Conservation (phyloP, 2,797 vertebrate genomes). For the Euthynnus affinis region DNA sequence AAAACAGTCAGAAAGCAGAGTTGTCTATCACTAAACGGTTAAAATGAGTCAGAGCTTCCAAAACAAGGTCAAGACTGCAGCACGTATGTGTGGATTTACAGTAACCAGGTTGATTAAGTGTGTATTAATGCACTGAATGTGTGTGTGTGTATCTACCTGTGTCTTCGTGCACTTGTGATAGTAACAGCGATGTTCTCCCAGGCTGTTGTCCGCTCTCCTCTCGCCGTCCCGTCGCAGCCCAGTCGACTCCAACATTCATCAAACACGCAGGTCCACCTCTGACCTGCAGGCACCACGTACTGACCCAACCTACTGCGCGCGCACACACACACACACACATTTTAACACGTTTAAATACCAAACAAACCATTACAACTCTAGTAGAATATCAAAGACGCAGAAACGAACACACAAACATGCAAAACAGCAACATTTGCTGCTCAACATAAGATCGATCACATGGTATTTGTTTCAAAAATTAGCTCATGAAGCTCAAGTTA, state of each 20-base stretch:
- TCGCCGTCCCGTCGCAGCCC: constrained; percentile 89
- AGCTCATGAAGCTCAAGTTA: background rate
- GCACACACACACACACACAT: constrained; percentile 27
- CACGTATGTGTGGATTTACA: too few species aligned
- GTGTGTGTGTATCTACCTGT: constrained; percentile 84
- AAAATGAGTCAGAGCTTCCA: too few species aligned
- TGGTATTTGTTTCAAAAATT: background rate
- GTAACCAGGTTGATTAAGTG: background rate
- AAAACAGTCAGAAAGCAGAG: too few species aligned
- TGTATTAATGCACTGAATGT: background rate
- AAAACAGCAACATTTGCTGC: background rate
- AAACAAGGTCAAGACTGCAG: too few species aligned
- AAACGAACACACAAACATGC: background rate
- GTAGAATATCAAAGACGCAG: background rate
- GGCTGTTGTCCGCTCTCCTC: constrained; percentile 89
- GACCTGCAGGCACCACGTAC: constrained; percentile 86
- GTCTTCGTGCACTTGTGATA: constrained; percentile 89
- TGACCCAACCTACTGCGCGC: constrained; percentile 87
- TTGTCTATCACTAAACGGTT: too few species aligned
- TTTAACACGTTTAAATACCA: background rate
- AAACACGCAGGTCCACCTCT: constrained; percentile 96
- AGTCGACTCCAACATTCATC: constrained; percentile 94
- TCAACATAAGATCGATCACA: background rate
- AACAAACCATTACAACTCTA: too few species aligned
- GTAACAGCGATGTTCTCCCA: constrained; percentile 97